Base-by-base conservation (phyloP, 2,113 vertebrate species). In the Oreocharis arfaki region DNA sequence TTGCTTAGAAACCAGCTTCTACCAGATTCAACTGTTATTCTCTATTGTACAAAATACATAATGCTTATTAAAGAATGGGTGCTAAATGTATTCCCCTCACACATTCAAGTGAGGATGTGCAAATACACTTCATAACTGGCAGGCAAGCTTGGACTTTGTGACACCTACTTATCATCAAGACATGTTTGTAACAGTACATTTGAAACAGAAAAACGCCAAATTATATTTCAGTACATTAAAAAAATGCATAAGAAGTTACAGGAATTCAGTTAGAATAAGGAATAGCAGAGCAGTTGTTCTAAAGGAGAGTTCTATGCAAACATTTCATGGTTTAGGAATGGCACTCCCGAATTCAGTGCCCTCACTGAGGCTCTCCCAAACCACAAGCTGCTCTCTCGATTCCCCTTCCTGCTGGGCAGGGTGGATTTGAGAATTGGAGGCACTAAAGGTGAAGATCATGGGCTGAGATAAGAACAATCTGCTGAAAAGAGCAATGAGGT, bases 381-480 rank as follows among this genome's bases (percentile, higher is more conserved):
- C 9, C 17, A 71, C 35, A 13, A 12, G 7, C 26, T 5, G 9
- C 49, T 49, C 16, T 41, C 57, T 27, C 0, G 0, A 9, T 35
- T 41, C 21, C 32, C 28, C 10, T n/a, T 60, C 55, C 46, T 37
- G 49, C 32, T 73, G 11, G 16, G 32, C n/a, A 53, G 17, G 41
- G 37, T 64, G 42, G 9, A 57, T 49, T 35, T 23, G 21, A 64
- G 11, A 57, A 57, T 0, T 28, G 59, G 4, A 73, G 50, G n/a
- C 17, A 64, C 21, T 27, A 37, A 50, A 80, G 44, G 14, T 32
- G 37, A 56, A 32, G 35, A 22, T 22, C 5, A 22, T 9, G 3
- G 30, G 11, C 7, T 22, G 67, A 49, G 35, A 56, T 19, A 50
- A 64, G 35, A 73, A 26, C 26, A 49, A 49, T 56, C 27, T 37